phyloP scores from a whole-genome alignment of 2,113 vertebrate species.

The Brachionichthys hirsutus region DNA sequence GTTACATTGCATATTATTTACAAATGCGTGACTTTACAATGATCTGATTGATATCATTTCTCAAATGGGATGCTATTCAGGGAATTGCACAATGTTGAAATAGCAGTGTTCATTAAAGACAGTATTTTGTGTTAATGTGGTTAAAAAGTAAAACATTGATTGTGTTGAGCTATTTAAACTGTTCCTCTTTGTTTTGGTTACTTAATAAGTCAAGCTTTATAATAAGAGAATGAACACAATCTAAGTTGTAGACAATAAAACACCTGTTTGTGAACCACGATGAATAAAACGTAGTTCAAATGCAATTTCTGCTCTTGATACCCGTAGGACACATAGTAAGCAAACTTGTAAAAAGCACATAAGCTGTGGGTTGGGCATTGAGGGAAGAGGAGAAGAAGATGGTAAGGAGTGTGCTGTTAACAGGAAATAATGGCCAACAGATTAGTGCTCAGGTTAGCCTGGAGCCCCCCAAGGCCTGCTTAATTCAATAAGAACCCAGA shows the following conservation, averaged over 20 bases:
- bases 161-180: too few relatives aligned
- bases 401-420: conserved; percentile 69
- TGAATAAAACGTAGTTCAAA: conserved; percentile 58
- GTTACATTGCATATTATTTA: too few relatives aligned
- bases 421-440: conserved; percentile 80
- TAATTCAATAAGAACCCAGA: conserved; percentile 84
- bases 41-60: too few relatives aligned
- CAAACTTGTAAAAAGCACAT: conserved; percentile 69
- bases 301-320: conserved; percentile 12
- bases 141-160: too few relatives aligned
- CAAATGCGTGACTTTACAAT: too few relatives aligned
- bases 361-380: conserved; percentile 65
- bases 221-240: too few relatives aligned
- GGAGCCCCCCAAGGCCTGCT: conserved; percentile 74
- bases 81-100: too few relatives aligned
- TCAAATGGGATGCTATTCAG: too few relatives aligned
- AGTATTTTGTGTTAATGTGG: too few relatives aligned
- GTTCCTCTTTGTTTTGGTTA: too few relatives aligned
- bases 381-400: conserved; percentile 37
- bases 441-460: conserved; percentile 79
- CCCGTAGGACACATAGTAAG: conserved; percentile 60
- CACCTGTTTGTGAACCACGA: neutral
- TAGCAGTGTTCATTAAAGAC: too few relatives aligned
- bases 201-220: too few relatives aligned
- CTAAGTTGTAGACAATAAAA: conserved; percentile 52